Evolutionary conservation across 2,797 vertebrate genomes (phyloP), one percentile per base, ranked within the genome.

Genomic region (Sphaeramia orbicularis): DNA sequence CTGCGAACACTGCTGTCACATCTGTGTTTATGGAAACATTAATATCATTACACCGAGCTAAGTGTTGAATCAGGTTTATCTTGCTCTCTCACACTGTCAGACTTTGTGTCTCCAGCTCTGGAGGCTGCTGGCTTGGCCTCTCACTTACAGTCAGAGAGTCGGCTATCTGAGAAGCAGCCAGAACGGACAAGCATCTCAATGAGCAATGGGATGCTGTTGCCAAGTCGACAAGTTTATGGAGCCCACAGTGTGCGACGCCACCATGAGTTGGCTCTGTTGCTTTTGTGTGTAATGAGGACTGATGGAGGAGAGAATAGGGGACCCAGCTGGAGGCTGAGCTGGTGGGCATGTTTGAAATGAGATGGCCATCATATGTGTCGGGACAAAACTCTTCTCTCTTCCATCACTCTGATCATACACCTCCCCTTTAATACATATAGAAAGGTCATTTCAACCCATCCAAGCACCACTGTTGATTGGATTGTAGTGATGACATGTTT

Each of bases 241-340:
- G 75, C 43, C 49, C 63, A 74, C 52, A 14, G 53, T 64, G 66
- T 53, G 74, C 2, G 1, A 27, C 38, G 55, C 54, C 74, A 40
- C 74, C 66, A 38, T 80, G 64, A 64, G 54, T 80, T 59, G 57
- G 69, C 78, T 60, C 21, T 38, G 68, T 35, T 61, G 65, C 48
- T 45, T 66, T 56, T 56, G 52, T 67, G 44, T 8, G 59, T 88
- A 74, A 87, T 76, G 65, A 85, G 50, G 74, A 81, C 64, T 67
- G 84, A 86, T 77, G 55, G 65, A 70, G 70, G 70, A 63, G 76
- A 72, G 74, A 51, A 55, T 10, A 24, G 60, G 55, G 70, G 62
- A 38, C 76, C 53, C 72, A 85, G 87, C 73, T 84, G 74, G 78
- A 12, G 64, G 16, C 63, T 19, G 60, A 75, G 53, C 56, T 5